Base-by-base conservation (phyloP, 2,888 invertebrate species). In the Aspidapion aeneum region DNA sequence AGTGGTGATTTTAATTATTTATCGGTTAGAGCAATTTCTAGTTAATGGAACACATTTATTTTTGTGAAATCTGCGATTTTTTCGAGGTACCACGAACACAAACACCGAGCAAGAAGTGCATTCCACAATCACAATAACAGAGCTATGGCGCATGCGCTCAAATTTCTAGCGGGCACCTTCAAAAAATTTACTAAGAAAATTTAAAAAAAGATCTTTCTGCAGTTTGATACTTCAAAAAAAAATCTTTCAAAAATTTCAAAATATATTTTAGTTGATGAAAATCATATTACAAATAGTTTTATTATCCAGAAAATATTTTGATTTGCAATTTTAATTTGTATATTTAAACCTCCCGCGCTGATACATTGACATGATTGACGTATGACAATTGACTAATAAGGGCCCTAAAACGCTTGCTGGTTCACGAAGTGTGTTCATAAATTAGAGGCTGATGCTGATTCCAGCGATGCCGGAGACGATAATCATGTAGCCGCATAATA, bases 1-100 rank as follows among this genome's bases (percentile, higher is more conserved):
- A 3, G 52, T 9, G 18, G 3, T 18, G 16, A 52, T 52, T 52
- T 52, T 9, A 18, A 7, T 21, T 20, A 61, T 9, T 18, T 12
- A n/a, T 21, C 55, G 21, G 49, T 35, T 1, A 52, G 48, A 35
- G 61, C 59, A 19, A 58, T 21, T 2, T 49, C 57, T 58, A 61
- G 58, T 54, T 58, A 55, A 58, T 62, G 19, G 22, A 58, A 54
- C 9, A 17, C 7, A 48, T 49, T 17, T 55, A 60, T 48, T 1
- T 17, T 16, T 20, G 12, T 48, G 19, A 48, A 62, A 54, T 21
- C 22, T 54, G 48, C n/a, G 1, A 58, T 17, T 19, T 50, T 62
- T 54, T 52, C 54, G 51, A 22, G 3, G 12, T 17, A 54, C 63
- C 63, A 63, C 63, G 63, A 63, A 60, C 57, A 60, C 63, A 63